Evolutionary conservation across 2,113 vertebrate genomes (phyloP).

Genomic region (Noctilio leporinus): DNA sequence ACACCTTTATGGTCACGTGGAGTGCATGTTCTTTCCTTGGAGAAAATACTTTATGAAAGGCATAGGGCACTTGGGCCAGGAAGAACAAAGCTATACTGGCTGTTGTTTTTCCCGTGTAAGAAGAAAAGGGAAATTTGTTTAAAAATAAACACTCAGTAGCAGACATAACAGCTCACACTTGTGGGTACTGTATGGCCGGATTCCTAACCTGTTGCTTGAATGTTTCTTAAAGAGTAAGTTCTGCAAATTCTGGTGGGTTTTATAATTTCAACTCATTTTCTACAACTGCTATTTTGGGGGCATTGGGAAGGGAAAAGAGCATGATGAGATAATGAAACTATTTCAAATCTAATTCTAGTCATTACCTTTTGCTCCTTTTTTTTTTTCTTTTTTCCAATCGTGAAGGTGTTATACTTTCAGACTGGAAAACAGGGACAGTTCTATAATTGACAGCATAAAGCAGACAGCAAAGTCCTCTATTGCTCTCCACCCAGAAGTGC

Average conservation of each 20-base stretch:
- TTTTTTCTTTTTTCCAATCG: background rate
- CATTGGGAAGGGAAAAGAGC: background rate
- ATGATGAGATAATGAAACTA: background rate
- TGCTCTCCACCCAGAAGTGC: background rate
- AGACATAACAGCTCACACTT: background rate
- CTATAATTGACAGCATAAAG: accelerated
- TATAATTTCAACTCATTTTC: background rate
- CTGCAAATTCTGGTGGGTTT: background rate
- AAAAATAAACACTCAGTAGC: background rate
- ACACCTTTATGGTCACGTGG: background rate
- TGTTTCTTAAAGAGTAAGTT: background rate
- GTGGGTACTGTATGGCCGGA: accelerated
- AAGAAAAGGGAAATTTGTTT: background rate
- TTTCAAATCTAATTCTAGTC: background rate
- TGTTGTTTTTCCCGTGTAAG: background rate
- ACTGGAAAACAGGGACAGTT: background rate
- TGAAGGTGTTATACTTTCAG: background rate
- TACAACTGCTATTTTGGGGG: background rate
- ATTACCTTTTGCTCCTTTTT: background rate
- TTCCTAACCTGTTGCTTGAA: accelerated
- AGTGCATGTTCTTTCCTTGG: background rate
- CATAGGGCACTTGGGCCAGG: background rate
- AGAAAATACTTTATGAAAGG: slow-evolving; percentile 1
- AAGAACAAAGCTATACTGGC: background rate
- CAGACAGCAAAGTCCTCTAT: background rate